These are phyloP conservation scores for Tiphia femorata DNA, from an alignment of 2,888 invertebrate genomes.

Conservation along the genomic window DNA sequence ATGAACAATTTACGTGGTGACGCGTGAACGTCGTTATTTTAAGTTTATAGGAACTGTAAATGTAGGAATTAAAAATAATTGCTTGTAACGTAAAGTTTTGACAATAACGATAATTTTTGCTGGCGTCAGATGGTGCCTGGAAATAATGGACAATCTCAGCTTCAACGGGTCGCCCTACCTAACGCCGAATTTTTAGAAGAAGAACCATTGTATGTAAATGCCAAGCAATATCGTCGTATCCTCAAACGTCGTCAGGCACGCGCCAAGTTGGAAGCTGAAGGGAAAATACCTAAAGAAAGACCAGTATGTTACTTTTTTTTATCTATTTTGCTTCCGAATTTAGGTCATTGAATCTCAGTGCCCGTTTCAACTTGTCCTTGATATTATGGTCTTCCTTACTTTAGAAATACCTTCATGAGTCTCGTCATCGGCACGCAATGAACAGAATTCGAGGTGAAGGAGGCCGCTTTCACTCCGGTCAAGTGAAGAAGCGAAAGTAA, in stretches of 20 bases:
- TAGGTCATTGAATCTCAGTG: conserved; percentile 1
- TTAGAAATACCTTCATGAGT: conserved; percentile 98
- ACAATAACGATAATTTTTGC: too few species aligned
- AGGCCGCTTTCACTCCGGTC: conserved; percentile 91
- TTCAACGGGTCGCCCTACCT: conserved; percentile 74
- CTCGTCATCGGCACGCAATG: conserved; percentile 97
- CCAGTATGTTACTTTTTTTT: conserved; percentile 73
- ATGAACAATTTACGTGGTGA: conserved; percentile 38
- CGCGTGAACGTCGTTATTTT: too few species aligned
- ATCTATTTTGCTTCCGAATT: neutral
- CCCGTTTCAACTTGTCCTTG: too few species aligned
- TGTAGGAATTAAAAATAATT: too few species aligned
- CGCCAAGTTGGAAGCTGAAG: conserved; percentile 93
- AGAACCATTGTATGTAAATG: conserved; percentile 97
- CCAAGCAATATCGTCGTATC: conserved; percentile 97
- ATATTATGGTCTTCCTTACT: too few species aligned
- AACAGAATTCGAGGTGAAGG: conserved; percentile 97
- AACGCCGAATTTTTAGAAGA: conserved; percentile 83
- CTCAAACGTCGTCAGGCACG: conserved; percentile 93
- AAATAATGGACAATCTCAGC: conserved; percentile 70
- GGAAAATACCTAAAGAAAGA: conserved; percentile 96
- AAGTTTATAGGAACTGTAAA: too few species aligned
- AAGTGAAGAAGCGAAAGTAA: conserved; percentile 66
- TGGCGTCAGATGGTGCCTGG: conserved; percentile 74
- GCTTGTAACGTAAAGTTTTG: too few species aligned